Evolutionary conservation across 2,888 invertebrate genomes (phyloP), one percentile per base, ranked within the genome.

Genomic region (Drosophila formosana): DNA sequence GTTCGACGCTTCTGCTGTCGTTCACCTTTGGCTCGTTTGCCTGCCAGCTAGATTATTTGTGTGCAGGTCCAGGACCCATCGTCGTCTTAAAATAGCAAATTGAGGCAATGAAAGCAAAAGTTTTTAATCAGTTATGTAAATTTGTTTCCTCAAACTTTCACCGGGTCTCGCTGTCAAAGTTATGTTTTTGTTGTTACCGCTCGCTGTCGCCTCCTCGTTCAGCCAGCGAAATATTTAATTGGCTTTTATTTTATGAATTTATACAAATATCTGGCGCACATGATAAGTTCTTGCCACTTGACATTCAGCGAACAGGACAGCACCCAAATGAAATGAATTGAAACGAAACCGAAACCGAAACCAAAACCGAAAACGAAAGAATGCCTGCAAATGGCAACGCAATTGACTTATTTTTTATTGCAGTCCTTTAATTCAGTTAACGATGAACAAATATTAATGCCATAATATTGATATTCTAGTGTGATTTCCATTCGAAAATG

Each of bases 81-180:
- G 30, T 62, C 46, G 57, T 51, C 65, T 70, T 74, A 62, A 79
- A 74, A 74, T 78, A 66, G 80, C 72, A 70, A 80, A 80, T 73
- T 76, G 65, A 55, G 41, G 63, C 73, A 79, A 68, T 66, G 65
- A 70, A 69, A 60, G 80, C 67, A 71, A 82, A 83, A 84, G 85
- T 87, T 84, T 84, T 84, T 84, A 83, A 83, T 83, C 89, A 83
- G 81, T 86, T 86, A 88, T 83, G 87, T 71, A 86, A 88, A 86
- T 88, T 88, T 80, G 72, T 85, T 78, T 69, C 45, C 61, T 51
- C 41, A 68, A 67, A 78, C 66, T 79, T 84, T 82, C 66, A 23
- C 46, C 32, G 72, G 53, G 34, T 7, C 23, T n/a, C 13, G 39
- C 13, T 67, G 64, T 76, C 57, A 72, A 79, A 80, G 65, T 65